Percentiles rank a stretch among this genome's conserved stretches.
Evolutionary conservation across 2,113 vertebrate genomes (phyloP).

Genomic region (Oreotrochilus melanogaster): DNA sequence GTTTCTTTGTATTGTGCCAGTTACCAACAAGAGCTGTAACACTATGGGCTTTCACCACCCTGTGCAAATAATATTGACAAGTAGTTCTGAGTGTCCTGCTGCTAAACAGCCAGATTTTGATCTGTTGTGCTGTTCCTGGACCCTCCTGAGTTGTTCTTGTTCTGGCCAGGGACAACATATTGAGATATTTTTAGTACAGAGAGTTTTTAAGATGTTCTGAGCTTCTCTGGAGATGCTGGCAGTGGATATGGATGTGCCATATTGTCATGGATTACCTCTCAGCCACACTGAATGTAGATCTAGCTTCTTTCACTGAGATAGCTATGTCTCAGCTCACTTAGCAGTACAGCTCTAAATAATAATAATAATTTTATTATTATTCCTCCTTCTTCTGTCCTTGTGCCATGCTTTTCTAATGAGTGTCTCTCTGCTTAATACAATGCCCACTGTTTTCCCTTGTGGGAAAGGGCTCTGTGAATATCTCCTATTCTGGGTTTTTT

Average conservation of each 20-base stretch:
- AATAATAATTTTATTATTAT: background rate
- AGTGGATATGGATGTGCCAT: background rate
- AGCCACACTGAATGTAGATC: background rate
- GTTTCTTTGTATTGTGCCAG: background rate
- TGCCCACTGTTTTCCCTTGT: background rate
- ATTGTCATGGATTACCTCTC: rapidly evolving
- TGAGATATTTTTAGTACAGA: background rate
- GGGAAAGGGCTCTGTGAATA: background rate
- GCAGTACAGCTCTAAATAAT: background rate
- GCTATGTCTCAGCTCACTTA: background rate
- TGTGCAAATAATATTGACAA: background rate
- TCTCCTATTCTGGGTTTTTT: background rate
- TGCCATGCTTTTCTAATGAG: background rate
- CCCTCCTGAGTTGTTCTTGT: background rate
- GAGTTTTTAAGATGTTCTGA: background rate
- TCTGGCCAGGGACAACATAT: background rate
- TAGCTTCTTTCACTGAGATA: background rate
- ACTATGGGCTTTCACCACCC: background rate
- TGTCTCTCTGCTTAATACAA: background rate
- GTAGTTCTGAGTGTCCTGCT: background rate
- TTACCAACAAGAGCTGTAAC: background rate
- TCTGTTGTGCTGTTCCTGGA: background rate
- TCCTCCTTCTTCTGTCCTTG: background rate
- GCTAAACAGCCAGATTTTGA: background rate
- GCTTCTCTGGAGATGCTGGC: background rate